A percentile compares a stretch with the other conserved stretches of the same genome.
phyloP scores from a whole-genome alignment of 1,140 invertebrate genomes.

The Heliconius hewitsoni region DNA sequence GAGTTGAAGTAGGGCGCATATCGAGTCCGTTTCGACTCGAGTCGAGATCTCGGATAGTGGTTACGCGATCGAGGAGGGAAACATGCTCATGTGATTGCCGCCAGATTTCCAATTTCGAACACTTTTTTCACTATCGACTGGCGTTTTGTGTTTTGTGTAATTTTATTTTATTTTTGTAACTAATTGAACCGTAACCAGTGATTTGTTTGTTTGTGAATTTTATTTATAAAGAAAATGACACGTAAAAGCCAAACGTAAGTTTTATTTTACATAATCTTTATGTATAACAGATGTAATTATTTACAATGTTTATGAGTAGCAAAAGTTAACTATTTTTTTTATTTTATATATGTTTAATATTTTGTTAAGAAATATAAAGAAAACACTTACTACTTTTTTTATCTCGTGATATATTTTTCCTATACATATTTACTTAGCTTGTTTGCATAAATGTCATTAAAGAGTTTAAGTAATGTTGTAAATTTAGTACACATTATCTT shows the following conservation, averaged over 20 bases:
- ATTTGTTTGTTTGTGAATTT: constrained; percentile 34
- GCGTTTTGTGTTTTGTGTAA: constrained; percentile 59
- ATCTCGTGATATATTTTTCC: not conserved
- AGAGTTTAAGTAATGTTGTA: not conserved
- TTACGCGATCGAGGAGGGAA: constrained; percentile 72
- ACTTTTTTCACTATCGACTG: constrained; percentile 52
- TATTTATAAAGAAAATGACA: constrained; percentile 45
- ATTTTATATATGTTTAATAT: not conserved
- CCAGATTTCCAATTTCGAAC: constrained; percentile 68
- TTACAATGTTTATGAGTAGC: not conserved
- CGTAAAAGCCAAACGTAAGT: constrained; percentile 55
- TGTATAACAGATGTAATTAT: not conserved
- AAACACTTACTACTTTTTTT: not conserved
- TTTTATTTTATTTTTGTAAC: constrained; percentile 31
- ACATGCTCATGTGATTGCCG: constrained; percentile 77
- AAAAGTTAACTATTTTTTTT: not conserved
- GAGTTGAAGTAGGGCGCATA: constrained; percentile 73
- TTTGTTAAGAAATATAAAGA: not conserved
- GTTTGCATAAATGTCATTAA: not conserved
- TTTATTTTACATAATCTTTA: constrained; percentile 9
- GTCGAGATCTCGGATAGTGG: constrained; percentile 75
- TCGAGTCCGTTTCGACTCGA: constrained; percentile 62
- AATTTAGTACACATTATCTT: not conserved
- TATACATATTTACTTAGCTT: not conserved
- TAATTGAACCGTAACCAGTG: constrained; percentile 36